Percentiles rank a stretch among this genome's conserved stretches.
phyloP scores from a whole-genome alignment of 2,888 invertebrate genomes.

The Clitarchus hookeri region DNA sequence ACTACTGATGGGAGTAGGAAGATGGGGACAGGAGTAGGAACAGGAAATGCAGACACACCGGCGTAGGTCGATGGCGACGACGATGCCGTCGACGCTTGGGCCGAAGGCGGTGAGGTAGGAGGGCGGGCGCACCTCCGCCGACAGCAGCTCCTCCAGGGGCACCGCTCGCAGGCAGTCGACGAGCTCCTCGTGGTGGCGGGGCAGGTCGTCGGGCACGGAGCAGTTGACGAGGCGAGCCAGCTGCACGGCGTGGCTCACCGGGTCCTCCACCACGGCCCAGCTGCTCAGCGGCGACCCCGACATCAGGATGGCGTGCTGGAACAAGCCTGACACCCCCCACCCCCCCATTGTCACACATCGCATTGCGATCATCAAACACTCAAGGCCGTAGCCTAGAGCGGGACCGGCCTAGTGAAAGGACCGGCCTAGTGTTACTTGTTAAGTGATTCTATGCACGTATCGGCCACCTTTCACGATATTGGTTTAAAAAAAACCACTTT shows the following conservation, averaged over 20 bases:
- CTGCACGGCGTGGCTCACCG: slow-evolving; percentile 78
- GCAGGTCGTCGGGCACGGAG: slow-evolving; percentile 77
- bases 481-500: no score
- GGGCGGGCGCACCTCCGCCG: slow-evolving; percentile 75
- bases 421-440: no score
- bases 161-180: slow-evolving; percentile 82
- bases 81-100: slow-evolving; percentile 92
- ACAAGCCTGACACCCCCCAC: slow-evolving; percentile 66
- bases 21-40: no score
- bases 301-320: slow-evolving; percentile 83
- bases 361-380: slow-evolving; percentile 43
- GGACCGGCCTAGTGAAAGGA: no score
- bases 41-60: slow-evolving; percentile 53
- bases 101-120: slow-evolving; percentile 87
- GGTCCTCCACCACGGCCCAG: slow-evolving; percentile 89
- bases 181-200: slow-evolving; percentile 80
- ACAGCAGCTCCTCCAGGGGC: slow-evolving; percentile 72
- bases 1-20: no score
- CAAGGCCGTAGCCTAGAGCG: no score
- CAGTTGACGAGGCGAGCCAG: slow-evolving; percentile 82
- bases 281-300: slow-evolving; percentile 88
- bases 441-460: no score
- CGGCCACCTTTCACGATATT: no score
- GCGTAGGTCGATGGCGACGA: slow-evolving; percentile 85
- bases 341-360: neutral